Percentiles rank a stretch among this genome's conserved stretches.
Evolutionary conservation across 2,888 invertebrate genomes (phyloP).

Genomic region (Anthoptus insignis): DNA sequence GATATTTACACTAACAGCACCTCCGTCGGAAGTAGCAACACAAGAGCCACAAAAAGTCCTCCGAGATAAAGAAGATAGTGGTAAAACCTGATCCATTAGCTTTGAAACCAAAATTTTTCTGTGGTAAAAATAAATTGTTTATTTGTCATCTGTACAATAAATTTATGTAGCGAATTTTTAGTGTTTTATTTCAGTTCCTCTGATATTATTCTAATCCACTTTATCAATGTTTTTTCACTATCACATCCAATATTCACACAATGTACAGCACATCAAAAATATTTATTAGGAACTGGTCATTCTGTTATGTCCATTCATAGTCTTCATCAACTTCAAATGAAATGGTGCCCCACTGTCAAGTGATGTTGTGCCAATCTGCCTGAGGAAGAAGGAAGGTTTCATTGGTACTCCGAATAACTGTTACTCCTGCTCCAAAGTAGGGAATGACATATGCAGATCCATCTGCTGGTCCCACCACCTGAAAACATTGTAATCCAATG

Average conservation of each 20-base stretch:
- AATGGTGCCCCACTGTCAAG: constrained; percentile 84
- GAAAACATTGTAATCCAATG: no score
- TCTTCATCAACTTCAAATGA: constrained; percentile 80
- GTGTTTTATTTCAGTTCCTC: constrained; percentile 1
- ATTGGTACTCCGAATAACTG: constrained; percentile 94
- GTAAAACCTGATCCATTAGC: no score
- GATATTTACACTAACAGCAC: constrained; percentile 93
- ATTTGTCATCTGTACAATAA: no score
- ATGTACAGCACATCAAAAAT: constrained; percentile 29
- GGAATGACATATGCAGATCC: constrained; percentile 98
- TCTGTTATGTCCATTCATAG: constrained; percentile 80
- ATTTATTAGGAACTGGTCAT: constrained; percentile 39
- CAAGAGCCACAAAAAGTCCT: constrained; percentile 67
- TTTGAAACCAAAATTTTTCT: no score
- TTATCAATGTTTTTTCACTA: background rate
- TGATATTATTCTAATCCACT: constrained; percentile 1
- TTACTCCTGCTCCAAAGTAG: constrained; percentile 96
- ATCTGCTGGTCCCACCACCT: constrained; percentile 97
- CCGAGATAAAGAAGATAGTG: constrained; percentile 48
- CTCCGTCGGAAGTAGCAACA: constrained; percentile 76
- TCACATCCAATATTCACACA: constrained; percentile 26
- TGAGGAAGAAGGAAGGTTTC: constrained; percentile 94
- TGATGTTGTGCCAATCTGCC: constrained; percentile 91
- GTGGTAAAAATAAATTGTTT: no score
- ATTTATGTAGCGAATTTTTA: no score